Base-by-base conservation (phyloP, 1,140 invertebrate species). In the Drosophila nannoptera region DNA sequence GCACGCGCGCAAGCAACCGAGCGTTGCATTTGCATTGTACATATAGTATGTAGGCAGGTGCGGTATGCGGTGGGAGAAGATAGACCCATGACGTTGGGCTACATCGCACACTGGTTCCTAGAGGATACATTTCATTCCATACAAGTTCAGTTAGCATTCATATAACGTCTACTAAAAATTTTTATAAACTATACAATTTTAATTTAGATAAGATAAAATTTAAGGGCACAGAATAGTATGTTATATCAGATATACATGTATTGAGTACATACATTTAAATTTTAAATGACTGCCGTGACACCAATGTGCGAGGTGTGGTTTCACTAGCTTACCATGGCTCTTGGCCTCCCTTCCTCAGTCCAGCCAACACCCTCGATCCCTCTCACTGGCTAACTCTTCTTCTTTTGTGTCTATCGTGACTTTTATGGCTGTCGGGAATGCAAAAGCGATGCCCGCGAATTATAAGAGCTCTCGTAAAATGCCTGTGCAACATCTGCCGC, bases 361-460 rank as follows among this genome's bases (percentile, higher is more conserved):
- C 29, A n/a, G n/a, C n/a, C 14, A 2, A 11, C 12, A 11, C 12
- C 2, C 8, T 9, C 29, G 11, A 6, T 40, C 1, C 48, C 55
- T 8, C 16, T 14, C 14, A 22, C 42, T 14, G 40, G 40, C 40
- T 43, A 43, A 43, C 31, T 35, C 31, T 22, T 12, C 9, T 33
- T 7, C 31, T 46, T 31, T 35, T 35, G 32, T 35, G 14, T 55
- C 53, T 58, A 22, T 46, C 38, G 38, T 42, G 60, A 53, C 50
- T 78, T 75, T 84, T 73, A 83, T 78, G 80, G 73, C 64, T 80
- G 60, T 76, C 61, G 73, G 69, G 69, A 75, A 84, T 83, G 78
- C 76, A 58, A 63, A 58, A 50, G 11, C 45, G 61, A 52, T 55
- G 52, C 40, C 12, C 12, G 65, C 32, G 35, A 36, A 16, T 46